Evolutionary conservation across 37 sponge, comb jelly and placozoan genomes (phyloP).

Genomic region (Crambe crambe): DNA sequence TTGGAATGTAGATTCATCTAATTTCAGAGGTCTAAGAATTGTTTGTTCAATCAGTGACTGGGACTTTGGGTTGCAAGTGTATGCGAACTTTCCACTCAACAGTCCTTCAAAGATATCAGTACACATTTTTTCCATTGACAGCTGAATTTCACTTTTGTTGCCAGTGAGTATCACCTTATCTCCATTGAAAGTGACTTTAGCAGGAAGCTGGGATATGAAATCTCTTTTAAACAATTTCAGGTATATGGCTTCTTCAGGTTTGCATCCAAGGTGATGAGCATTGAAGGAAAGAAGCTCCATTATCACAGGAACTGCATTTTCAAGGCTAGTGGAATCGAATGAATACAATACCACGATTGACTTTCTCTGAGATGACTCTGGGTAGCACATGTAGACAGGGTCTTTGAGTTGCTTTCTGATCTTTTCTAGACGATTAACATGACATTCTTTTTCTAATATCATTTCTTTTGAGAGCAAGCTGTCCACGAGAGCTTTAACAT

Average conservation of each 20-base stretch:
- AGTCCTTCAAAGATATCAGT: background rate
- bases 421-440: background rate
- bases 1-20: background rate
- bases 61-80: conserved; percentile 11
- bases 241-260: background rate
- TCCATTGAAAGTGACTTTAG: background rate
- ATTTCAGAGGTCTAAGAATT: conserved; percentile 3
- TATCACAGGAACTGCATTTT: background rate
- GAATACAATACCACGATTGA: background rate
- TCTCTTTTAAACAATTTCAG: background rate
- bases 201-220: background rate
- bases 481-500: background rate
- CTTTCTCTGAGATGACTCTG: background rate
- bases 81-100: background rate
- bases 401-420: background rate
- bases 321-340: background rate
- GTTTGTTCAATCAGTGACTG: conserved; percentile 29
- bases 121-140: background rate
- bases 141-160: background rate
- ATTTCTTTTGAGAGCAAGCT: background rate
- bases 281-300: background rate
- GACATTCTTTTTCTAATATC: background rate
- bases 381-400: background rate
- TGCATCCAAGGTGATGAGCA: background rate
- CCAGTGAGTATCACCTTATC: background rate